Evolutionary conservation across 2,888 invertebrate genomes (phyloP).

Genomic region (Monochamus alternatus): DNA sequence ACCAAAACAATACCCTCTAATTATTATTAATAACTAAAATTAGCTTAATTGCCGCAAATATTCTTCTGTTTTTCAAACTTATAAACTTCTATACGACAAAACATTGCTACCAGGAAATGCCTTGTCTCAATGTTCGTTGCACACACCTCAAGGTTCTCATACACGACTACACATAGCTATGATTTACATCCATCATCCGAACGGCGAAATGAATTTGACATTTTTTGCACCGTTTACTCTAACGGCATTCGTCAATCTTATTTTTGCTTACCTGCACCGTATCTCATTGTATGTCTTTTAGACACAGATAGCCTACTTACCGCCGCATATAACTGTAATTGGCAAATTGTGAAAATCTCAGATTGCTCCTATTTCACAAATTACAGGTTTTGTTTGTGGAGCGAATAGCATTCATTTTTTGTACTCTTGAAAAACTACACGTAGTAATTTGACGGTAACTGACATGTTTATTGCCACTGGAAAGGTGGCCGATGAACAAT

Average conservation of each 20-base stretch:
- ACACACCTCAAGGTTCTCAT: neutral
- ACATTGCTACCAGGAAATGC: too few relatives aligned
- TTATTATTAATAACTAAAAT: too few relatives aligned
- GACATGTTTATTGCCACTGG: too few relatives aligned
- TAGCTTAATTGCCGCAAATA: too few relatives aligned
- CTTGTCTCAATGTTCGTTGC: too few relatives aligned
- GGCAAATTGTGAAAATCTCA: constrained; percentile 10
- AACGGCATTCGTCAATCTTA: neutral
- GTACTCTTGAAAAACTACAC: too few relatives aligned
- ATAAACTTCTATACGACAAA: too few relatives aligned
- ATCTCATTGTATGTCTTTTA: constrained; percentile 3
- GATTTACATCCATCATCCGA: neutral
- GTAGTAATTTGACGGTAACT: too few relatives aligned
- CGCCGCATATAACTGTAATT: neutral
- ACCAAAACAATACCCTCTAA: too few relatives aligned
- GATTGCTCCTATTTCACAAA: constrained; percentile 3
- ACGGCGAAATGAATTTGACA: constrained; percentile 1
- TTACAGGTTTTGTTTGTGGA: neutral
- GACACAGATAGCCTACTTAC: constrained; percentile 7
- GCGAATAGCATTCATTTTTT: neutral
- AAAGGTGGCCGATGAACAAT: too few relatives aligned
- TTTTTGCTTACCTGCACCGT: neutral
- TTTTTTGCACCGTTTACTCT: neutral
- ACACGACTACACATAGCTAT: neutral
- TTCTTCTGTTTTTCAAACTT: too few relatives aligned